Evolutionary conservation across 1,140 invertebrate genomes (phyloP), one percentile per base, ranked within the genome.

Genomic region (Heliconius eleuchia): DNA sequence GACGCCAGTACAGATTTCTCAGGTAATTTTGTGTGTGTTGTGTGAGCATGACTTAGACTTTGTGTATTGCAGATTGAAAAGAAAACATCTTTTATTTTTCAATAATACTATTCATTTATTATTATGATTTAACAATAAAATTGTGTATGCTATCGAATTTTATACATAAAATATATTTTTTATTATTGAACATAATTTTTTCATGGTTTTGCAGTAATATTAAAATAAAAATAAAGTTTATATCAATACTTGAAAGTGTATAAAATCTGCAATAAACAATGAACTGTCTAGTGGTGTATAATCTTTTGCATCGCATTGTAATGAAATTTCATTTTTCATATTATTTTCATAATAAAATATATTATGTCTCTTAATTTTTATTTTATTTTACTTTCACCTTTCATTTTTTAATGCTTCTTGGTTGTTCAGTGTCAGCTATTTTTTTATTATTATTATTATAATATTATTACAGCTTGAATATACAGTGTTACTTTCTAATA

Each of bases 1-100:
- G 97, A 98, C 87, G 96, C 96, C 52, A 96, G 96, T 82, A 97
- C 97, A 87, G 97, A 97, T 89, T 96, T 96, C 92, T 97, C 97
- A 97, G 97, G 97, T 97, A 96, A 72, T 74, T 57, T 27, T 66
- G 46, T 74, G 74, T 79, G 76, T 85, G 80, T 76, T 78, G 72
- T 71, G 82, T 75, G 60, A 83, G 83, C 85, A 86, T 84, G 83
- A 57, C 55, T 76, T 79, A 77, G 79, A 50, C 60, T 39, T 82
- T 78, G 34, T 76, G 8, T 71, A 50, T 72, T 77, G 71, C 71
- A 77, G 60, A 66, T 66, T 66, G 11, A 30, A 66, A 30, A 30
- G 27, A 66, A 19, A 18, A 46, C 13, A 16, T 46, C 42, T 46
- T 46, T 46, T 16, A 19, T 52, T 52, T 52, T 52, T 19, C 1